Conservation (phyloP, 30 jellyfish, hydroid and myxozoan genomes). For the Sanderia malayensis region DNA sequence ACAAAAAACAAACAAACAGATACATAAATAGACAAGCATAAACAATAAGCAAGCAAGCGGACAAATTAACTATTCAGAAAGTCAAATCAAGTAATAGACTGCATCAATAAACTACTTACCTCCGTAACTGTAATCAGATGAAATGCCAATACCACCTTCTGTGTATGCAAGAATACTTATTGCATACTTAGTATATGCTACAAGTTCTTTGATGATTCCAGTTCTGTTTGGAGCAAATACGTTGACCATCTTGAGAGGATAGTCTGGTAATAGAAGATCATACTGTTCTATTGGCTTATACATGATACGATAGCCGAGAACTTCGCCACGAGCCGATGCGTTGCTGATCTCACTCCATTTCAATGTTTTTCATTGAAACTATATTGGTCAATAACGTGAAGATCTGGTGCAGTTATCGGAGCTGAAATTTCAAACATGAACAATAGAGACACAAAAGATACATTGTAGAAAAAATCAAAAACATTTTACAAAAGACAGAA, state of each 20-base stretch:
- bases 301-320: slow-evolving; percentile 34
- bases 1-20: no score
- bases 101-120: slow-evolving; percentile 1
- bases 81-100: no score
- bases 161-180: slow-evolving; percentile 35
- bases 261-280: slow-evolving; percentile 10
- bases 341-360: slow-evolving; percentile 29
- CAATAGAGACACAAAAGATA: neutral
- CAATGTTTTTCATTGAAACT: slow-evolving; percentile 24
- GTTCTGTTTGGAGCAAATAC: slow-evolving; percentile 47
- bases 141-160: slow-evolving; percentile 49
- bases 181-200: slow-evolving; percentile 27
- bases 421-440: slow-evolving; percentile 4
- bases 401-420: slow-evolving; percentile 38
- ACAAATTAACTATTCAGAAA: no score
- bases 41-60: no score
- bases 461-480: neutral
- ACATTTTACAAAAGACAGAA: neutral
- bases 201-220: slow-evolving; percentile 2
- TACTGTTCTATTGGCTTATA: slow-evolving; percentile 24
- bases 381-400: slow-evolving; percentile 24
- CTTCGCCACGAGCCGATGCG: slow-evolving; percentile 45
- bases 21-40: no score
- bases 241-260: neutral
- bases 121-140: slow-evolving; percentile 14